Evolutionary conservation across 2,888 invertebrate species (phyloP).

Genomic region (Nomada fabriciana): DNA sequence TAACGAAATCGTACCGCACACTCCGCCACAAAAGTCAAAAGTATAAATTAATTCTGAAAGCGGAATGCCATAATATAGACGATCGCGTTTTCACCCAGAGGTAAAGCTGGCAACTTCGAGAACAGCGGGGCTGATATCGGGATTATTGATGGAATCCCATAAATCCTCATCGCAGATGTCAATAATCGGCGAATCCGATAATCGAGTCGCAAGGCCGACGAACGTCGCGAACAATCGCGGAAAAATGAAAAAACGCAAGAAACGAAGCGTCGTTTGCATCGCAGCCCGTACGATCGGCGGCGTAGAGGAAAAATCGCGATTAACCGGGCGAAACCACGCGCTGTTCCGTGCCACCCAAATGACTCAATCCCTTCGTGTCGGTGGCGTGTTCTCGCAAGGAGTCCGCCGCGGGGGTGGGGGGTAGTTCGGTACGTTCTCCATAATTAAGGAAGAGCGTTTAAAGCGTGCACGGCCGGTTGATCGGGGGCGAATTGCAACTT

Average conservation of each 20-base stretch:
- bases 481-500: constrained; percentile 28
- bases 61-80: background rate
- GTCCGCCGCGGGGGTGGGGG: background rate
- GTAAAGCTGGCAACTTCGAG: background rate
- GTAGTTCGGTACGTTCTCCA: constrained; percentile 23
- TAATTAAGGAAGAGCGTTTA: constrained; percentile 57
- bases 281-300: background rate
- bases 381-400: constrained; percentile 10
- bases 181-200: constrained; percentile 24
- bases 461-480: constrained; percentile 25
- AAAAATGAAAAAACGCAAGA: constrained; percentile 4
- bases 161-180: constrained; percentile 25
- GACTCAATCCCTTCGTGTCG: background rate
- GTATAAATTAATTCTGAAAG: background rate
- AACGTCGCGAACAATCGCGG: constrained; percentile 2
- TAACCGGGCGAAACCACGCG: constrained; percentile 14
- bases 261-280: constrained; percentile 2
- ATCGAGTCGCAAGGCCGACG: constrained; percentile 16
- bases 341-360: background rate
- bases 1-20: background rate
- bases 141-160: constrained; percentile 19
- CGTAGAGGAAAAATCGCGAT: constrained; percentile 2
- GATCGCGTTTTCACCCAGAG: background rate
- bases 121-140: background rate
- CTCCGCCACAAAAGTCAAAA: background rate